Percentiles rank a stretch among this genome's conserved stretches.
Evolutionary conservation across 2,113 vertebrate genomes (phyloP).

Genomic region (Oxyruncus cristatus): DNA sequence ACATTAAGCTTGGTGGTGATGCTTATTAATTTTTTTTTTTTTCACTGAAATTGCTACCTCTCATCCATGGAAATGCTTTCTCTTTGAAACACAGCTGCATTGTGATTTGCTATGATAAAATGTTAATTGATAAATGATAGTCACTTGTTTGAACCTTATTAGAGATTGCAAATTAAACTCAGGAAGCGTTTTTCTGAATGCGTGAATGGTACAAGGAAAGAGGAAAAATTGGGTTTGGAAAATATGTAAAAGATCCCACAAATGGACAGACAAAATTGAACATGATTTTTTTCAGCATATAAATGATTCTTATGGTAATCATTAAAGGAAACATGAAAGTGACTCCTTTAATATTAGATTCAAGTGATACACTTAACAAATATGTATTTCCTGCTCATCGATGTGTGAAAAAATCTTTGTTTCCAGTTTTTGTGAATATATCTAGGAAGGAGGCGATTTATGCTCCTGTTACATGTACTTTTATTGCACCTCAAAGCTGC

Average conservation of each 20-base stretch:
- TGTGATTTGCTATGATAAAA: conserved; percentile 62
- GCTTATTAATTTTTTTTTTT: conserved; percentile 27
- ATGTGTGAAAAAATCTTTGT: neutral
- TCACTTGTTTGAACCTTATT: conserved; percentile 50
- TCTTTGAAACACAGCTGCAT: conserved; percentile 53
- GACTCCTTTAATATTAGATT: neutral
- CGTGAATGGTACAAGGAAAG: neutral
- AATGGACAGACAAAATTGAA: neutral
- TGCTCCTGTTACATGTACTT: neutral
- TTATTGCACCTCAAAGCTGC: neutral
- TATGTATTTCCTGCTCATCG: neutral
- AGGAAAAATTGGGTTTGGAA: neutral
- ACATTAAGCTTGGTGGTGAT: conserved; percentile 37
- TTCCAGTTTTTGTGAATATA: neutral
- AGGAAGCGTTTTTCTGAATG: neutral
- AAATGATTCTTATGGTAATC: neutral
- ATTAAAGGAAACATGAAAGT: neutral
- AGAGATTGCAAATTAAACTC: neutral
- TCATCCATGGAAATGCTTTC: conserved; percentile 53
- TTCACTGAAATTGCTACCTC: conserved; percentile 52
- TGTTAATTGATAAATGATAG: conserved; percentile 69
- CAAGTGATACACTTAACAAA: neutral
- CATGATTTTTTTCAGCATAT: neutral
- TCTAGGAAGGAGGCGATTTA: neutral
- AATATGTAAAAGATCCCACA: neutral